A percentile compares a stretch with the other conserved stretches of the same genome.
These are phyloP conservation scores for Setipinna tenuifilis DNA, from an alignment of 2,797 vertebrate genomes.

Conservation along the genomic window DNA sequence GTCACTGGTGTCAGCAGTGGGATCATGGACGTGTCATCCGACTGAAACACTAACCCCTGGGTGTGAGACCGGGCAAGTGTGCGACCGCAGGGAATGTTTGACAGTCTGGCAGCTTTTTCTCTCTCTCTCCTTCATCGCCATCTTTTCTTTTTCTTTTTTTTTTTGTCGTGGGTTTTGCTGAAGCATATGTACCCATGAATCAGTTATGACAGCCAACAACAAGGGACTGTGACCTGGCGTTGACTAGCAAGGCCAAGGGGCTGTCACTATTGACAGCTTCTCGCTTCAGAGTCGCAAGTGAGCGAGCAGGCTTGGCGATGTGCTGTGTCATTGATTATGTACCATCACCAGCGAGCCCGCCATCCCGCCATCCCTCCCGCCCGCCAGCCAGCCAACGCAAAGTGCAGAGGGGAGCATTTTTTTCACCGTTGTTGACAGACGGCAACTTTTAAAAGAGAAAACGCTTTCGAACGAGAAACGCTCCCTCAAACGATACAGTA, in stretches of 20 bases:
- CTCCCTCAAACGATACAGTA: not conserved
- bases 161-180: constrained; percentile 6
- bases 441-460: constrained; percentile 1
- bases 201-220: constrained; percentile 25
- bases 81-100: not conserved
- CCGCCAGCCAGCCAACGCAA: not conserved
- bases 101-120: constrained; percentile 2
- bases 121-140: not conserved
- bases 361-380: no score
- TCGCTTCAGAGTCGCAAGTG: constrained; percentile 3
- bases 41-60: constrained; percentile 5
- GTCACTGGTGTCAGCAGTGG: constrained; percentile 6
- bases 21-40: not conserved
- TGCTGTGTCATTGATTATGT: constrained; percentile 26
- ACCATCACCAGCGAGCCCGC: not conserved
- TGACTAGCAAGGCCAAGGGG: constrained; percentile 18
- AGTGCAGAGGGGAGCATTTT: not conserved
- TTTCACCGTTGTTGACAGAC: constrained; percentile 18
- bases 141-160: not conserved
- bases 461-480: not conserved
- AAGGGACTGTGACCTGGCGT: constrained; percentile 20
- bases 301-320: not conserved
- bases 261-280: constrained; percentile 16
- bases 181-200: constrained; percentile 27
- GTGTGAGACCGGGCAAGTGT: not conserved